These are phyloP conservation scores for Rhynchotus rufescens DNA, from an alignment of 2,797 vertebrate species.

Conservation along the genomic window DNA sequence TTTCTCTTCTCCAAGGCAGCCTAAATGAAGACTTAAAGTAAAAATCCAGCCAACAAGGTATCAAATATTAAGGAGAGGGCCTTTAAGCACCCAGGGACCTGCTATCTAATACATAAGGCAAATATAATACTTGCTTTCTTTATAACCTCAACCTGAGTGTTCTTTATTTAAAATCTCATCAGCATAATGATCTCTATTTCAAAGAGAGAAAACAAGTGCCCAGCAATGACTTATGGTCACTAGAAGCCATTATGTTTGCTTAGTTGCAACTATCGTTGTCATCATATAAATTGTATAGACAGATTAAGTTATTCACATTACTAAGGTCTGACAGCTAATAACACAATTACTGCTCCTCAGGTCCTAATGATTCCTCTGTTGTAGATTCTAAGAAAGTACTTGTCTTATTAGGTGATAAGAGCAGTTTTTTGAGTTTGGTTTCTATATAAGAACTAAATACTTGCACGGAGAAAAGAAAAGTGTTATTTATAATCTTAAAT, in stretches of 20 bases:
- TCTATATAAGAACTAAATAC: constrained; percentile 42
- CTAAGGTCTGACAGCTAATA: background rate
- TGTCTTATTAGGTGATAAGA: constrained; percentile 27
- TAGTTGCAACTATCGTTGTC: background rate
- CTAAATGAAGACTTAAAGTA: background rate
- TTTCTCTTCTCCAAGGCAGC: background rate
- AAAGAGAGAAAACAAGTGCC: background rate
- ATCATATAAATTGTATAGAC: background rate
- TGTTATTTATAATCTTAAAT: constrained; percentile 79
- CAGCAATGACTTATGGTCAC: background rate
- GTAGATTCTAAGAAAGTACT: background rate
- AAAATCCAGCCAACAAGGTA: background rate
- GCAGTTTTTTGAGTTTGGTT: constrained; percentile 19
- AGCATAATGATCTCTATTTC: background rate
- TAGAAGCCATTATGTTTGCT: background rate
- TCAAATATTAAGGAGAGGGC: background rate
- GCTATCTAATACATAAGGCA: background rate
- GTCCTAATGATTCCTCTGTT: background rate
- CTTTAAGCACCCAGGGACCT: background rate
- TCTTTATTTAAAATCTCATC: constrained; percentile 19
- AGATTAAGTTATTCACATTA: background rate
- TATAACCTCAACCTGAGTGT: background rate
- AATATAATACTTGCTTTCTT: background rate
- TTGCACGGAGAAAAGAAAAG: constrained; percentile 70
- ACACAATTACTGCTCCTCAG: background rate